Evolutionary conservation across 2,888 invertebrate genomes (phyloP), one percentile per base, ranked within the genome.

Genomic region (Steinernema scapterisci): DNA sequence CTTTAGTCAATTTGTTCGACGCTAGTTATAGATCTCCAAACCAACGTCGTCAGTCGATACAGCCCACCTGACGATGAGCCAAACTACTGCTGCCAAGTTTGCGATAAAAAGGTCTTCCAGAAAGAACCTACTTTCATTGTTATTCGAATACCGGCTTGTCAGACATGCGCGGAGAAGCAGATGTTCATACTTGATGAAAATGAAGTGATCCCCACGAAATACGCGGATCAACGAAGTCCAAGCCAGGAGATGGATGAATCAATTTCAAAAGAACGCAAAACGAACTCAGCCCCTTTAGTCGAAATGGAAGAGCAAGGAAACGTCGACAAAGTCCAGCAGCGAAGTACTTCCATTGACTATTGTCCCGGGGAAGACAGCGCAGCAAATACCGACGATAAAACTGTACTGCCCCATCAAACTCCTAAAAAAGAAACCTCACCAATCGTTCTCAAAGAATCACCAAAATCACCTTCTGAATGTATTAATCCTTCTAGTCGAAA

Each of bases 111-210:
- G 75, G 82, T 82, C 9, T 78, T 77, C 54, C 82, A 83, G 75
- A 81, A 83, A 73, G 81, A 81, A 48, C 85, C 83, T 2, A 79
- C 83, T 5, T 84, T 81, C 71, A 83, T 85, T 52, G 84, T 85
- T 13, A 83, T 85, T 9, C 78, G 85, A 19, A 73, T 85, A 25
- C 85, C 85, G 0, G 85, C 85, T 0, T 85, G 85, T 71, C 81
- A 83, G 63, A 70, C 78, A 13, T 85, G 85, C 63, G 81, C 85
- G 19, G 82, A 84, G 63, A 81, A 81, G 44, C 80, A 83, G 19
- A 79, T 84, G 21, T 78, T 84, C 27, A 73, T 84, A 1, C 80
- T 83, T 44, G 82, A 82, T 11, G 76, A 79, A 44, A 76, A 63
- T 63, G 27, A 73, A 38, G 73, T 54, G 23, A 27, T n/a, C 1